Percentiles rank a stretch among this genome's conserved stretches.
Evolutionary conservation across 2,888 invertebrate species (phyloP).

Genomic region (Ceratothoa steindachneri): DNA sequence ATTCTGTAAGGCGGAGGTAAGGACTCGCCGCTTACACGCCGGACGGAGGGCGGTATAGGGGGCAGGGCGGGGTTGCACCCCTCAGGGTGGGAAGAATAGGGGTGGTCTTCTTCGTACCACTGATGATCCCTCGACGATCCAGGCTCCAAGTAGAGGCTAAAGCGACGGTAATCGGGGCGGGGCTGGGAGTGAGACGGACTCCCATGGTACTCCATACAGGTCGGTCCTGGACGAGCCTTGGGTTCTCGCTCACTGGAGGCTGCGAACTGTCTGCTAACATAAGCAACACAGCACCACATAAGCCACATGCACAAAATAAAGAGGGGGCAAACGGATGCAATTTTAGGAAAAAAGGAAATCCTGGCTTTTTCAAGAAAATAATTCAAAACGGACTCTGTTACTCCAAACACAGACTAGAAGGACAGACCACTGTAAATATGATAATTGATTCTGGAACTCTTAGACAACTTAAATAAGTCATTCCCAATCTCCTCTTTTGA

Average conservation of each 20-base stretch:
- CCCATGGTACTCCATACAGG: conserved; percentile 64
- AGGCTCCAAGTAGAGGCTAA: conserved; percentile 46
- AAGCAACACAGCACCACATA: conserved; percentile 5
- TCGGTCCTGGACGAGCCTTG: neutral
- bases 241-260: neutral
- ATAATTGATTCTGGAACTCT: no score
- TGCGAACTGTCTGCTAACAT: neutral
- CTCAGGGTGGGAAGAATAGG: conserved; percentile 16
- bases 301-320: neutral
- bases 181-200: conserved; percentile 68
- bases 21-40: conserved; percentile 21
- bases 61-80: neutral
- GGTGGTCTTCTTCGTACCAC: conserved; percentile 3
- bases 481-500: no score
- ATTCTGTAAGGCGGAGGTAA: conserved; percentile 60
- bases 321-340: neutral
- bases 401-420: no score
- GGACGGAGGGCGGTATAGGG: conserved; percentile 18
- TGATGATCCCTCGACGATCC: conserved; percentile 14
- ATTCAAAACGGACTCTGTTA: no score
- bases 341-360: no score
- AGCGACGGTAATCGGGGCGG: conserved; percentile 34
- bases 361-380: no score
- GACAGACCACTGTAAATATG: no score
- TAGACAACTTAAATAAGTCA: no score